Conservation (phyloP, 2,797 vertebrate species). For the Bucorvus abyssinicus region DNA sequence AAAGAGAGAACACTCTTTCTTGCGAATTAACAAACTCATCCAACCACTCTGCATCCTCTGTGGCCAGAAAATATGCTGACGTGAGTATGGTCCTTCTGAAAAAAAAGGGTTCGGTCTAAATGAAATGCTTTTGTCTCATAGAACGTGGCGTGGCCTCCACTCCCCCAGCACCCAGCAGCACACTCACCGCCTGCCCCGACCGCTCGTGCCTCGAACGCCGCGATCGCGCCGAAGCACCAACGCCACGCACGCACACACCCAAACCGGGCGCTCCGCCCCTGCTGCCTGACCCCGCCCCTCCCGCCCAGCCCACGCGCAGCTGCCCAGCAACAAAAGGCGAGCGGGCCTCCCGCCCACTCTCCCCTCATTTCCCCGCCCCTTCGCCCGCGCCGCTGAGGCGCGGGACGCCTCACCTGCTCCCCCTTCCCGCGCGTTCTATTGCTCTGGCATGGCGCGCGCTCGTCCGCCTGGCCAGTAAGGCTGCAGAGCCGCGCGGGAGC, state of each 20-base stretch:
- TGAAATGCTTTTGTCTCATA: too few species aligned
- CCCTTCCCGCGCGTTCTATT: too few species aligned
- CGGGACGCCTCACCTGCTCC: too few species aligned
- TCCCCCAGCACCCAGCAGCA: too few species aligned
- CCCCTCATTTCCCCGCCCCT: neutral
- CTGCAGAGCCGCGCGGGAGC: neutral
- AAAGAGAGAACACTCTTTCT: neutral
- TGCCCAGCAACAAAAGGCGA: accelerated
- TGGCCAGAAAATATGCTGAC: too few species aligned
- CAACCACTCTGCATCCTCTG: neutral
- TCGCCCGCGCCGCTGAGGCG: too few species aligned
- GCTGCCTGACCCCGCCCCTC: neutral
- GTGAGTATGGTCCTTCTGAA: too few species aligned
- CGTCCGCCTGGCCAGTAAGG: neutral
- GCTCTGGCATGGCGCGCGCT: neutral
- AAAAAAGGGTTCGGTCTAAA: too few species aligned
- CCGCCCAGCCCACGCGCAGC: neutral
- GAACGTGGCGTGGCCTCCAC: too few species aligned
- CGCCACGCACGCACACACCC: accelerated
- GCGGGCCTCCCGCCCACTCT: too few species aligned
- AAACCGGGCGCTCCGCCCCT: neutral
- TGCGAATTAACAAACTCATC: neutral
- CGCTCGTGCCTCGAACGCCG: too few species aligned
- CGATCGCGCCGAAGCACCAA: neutral
- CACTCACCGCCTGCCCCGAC: too few species aligned